Base-by-base conservation (phyloP, 2,113 vertebrate genomes). In the Tragulus kanchil region DNA sequence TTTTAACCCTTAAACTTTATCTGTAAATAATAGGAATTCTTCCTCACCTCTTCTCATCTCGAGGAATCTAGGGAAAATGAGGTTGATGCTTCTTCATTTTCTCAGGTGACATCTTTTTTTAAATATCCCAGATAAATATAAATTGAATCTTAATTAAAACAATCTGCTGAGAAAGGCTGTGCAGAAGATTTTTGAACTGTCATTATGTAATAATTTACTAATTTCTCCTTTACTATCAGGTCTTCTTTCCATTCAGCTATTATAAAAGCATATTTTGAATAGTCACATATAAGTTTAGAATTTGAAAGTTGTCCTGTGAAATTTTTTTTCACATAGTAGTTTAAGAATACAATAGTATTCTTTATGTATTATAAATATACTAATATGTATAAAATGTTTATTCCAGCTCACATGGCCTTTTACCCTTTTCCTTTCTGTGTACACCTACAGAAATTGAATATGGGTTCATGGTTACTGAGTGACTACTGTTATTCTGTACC, bases 101-200 rank as follows among this genome's bases (percentile, higher is more conserved):
- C n/a, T 93, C 6, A 61, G 36, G n/a, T 82, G 79, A 75, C n/a
- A 52, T 45, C 6, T 61, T 45, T 61, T 83, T 83, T 87, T 67
- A 86, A 81, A 67, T 92, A 95, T 85, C 13, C 8, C 12, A 93
- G 12, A 67, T 90, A 36, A 2, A 56, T 54, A 77, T 77, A 92
- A 89, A 36, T 31, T 71, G 61, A 95, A 78, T 95, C 6, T 73
- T 86, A 86, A 45, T 67, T 21, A 91, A 79, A 95, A 65, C 5
- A 71, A 13, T 89, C 50, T 90, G 9, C 58, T 65, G 48, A 64
- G 58, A 73, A 78, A 92, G 87, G 58, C 17, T 67, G 5, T 21
- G 21, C 21, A 85, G 59, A 83, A 87, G 6, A 14, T 89, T 89
- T 93, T 54, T 58, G 42, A 36, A 45, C 23, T 69, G 5, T 88